These are phyloP conservation scores for Chaitophorus viminalis DNA, from an alignment of 2,888 invertebrate genomes.

Conservation along the genomic window DNA sequence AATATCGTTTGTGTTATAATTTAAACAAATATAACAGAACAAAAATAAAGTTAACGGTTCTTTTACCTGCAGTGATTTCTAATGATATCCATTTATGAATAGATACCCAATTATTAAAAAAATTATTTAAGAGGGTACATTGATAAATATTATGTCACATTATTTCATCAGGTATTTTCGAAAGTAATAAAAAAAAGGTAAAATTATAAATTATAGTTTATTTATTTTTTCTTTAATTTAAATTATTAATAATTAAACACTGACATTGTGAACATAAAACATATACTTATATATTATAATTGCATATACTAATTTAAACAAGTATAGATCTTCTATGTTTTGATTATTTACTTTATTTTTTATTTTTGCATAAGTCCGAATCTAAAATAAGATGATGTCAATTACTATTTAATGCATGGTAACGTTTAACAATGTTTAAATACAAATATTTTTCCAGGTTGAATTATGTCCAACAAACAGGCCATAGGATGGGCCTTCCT, in stretches of 20 bases:
- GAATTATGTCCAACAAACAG: slow-evolving; percentile 54
- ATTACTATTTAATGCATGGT: too few relatives aligned
- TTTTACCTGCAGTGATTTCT: background rate
- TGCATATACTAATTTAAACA: too few relatives aligned
- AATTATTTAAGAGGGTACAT: background rate
- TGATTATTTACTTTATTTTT: background rate
- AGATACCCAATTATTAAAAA: background rate
- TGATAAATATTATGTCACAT: background rate
- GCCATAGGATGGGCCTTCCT: slow-evolving; percentile 62
- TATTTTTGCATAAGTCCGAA: background rate
- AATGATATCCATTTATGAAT: background rate
- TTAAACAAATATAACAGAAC: background rate
- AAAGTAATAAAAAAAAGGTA: background rate
- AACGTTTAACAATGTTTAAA: background rate
- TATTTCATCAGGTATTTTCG: background rate
- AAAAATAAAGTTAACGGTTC: slow-evolving; percentile 29
- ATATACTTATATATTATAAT: too few relatives aligned
- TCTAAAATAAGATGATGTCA: background rate
- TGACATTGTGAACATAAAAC: too few relatives aligned
- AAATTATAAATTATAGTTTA: background rate
- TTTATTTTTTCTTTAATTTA: background rate
- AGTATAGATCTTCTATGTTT: background rate
- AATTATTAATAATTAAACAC: background rate
- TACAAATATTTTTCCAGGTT: slow-evolving; percentile 29
- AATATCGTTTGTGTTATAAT: background rate